Evolutionary conservation across 2,113 vertebrate genomes (phyloP).

Genomic region (Procavia capensis): DNA sequence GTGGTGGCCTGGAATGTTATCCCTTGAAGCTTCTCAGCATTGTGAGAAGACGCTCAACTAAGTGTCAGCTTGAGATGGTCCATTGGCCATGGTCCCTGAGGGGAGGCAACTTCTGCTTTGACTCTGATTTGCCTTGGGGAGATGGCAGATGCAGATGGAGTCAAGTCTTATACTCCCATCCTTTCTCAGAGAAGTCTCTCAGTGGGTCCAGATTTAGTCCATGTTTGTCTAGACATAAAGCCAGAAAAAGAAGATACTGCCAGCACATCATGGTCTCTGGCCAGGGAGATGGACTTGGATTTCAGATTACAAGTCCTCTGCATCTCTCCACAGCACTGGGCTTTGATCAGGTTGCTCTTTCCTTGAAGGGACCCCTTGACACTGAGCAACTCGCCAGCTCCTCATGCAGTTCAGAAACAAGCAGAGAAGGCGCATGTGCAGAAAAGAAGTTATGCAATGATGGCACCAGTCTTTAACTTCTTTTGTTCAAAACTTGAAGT

Average conservation of each 20-base stretch:
- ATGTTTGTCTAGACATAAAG: background rate
- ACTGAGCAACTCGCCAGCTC: background rate
- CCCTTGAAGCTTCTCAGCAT: background rate
- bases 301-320: background rate
- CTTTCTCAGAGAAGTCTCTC: background rate
- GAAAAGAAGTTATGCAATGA: background rate
- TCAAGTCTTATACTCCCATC: background rate
- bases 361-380: background rate
- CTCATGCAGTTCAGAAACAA: background rate
- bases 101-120: background rate
- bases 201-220: background rate
- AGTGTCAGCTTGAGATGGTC: no score
- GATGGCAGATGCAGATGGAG: no score
- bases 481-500: background rate
- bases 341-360: background rate
- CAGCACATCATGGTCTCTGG: background rate
- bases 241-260: background rate
- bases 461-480: background rate
- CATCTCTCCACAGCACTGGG: background rate
- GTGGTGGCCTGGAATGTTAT: no score
- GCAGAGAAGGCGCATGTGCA: background rate
- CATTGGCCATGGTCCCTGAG: no score
- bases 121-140: background rate
- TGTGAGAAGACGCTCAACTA: background rate
- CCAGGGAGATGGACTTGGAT: background rate